Conservation (phyloP, 1,140 invertebrate species). For the Pinna nobilis region DNA sequence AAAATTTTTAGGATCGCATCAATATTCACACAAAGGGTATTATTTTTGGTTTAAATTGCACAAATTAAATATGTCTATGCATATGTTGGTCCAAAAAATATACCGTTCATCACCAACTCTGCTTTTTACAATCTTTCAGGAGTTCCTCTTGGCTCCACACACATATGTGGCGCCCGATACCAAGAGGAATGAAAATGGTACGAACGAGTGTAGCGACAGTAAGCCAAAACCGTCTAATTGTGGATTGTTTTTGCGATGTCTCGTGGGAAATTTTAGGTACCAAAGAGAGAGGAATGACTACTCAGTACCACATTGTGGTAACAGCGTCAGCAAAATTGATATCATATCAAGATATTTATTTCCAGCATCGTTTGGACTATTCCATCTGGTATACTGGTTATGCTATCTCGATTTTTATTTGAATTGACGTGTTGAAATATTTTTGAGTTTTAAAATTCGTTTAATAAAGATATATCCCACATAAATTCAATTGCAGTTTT, state of each 20-base stretch:
- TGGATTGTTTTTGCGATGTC: constrained; percentile 52
- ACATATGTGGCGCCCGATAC: not conserved
- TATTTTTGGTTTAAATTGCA: no score
- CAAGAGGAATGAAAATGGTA: not conserved
- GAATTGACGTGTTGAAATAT: no score
- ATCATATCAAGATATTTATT: constrained; percentile 76
- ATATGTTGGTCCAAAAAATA: no score
- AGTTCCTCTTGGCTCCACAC: not conserved
- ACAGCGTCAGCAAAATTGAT: constrained; percentile 76
- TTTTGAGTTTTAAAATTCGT: no score
- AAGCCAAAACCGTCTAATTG: constrained; percentile 16
- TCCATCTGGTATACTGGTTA: constrained; percentile 78
- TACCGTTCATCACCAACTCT: no score
- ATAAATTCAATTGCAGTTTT: no score
- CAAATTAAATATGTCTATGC: no score
- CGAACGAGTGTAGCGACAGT: not conserved
- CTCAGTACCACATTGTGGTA: constrained; percentile 53
- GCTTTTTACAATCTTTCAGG: no score
- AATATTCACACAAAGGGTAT: no score
- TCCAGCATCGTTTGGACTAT: constrained; percentile 75
- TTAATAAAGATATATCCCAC: no score
- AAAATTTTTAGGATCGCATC: no score
- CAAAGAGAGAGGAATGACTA: constrained; percentile 40
- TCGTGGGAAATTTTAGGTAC: constrained; percentile 67
- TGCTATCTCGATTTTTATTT: constrained; percentile 59